A percentile compares a stretch with the other conserved stretches of the same genome.
Conservation (phyloP, 2,888 invertebrate species). For the Axea sp. region DNA sequence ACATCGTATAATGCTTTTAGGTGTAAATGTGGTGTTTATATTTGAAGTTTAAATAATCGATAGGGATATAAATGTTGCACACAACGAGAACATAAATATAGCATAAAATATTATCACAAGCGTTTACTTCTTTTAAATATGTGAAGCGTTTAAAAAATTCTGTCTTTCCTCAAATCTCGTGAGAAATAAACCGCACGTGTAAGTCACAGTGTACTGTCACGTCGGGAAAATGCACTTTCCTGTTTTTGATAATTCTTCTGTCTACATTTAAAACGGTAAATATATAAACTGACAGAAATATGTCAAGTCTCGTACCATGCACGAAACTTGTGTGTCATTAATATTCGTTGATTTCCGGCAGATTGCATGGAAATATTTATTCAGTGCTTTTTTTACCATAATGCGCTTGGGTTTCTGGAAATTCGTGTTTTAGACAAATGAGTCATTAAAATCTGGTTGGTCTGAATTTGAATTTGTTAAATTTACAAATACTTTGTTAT, state of each 20-base stretch:
- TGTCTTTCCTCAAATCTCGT: constrained; percentile 34
- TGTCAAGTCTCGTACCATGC: constrained; percentile 24
- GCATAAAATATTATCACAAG: neutral
- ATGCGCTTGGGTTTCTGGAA: too few species aligned
- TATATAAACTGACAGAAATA: constrained; percentile 36
- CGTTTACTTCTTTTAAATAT: constrained; percentile 2
- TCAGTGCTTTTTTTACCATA: too few species aligned
- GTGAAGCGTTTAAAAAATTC: constrained; percentile 11
- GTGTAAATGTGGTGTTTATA: too few species aligned
- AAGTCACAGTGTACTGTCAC: constrained; percentile 36
- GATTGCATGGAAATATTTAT: too few species aligned
- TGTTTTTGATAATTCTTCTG: constrained; percentile 48
- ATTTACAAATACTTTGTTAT: too few species aligned
- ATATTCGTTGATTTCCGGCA: constrained; percentile 5
- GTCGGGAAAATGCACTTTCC: constrained; percentile 38
- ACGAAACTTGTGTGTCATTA: constrained; percentile 2
- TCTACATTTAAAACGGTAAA: constrained; percentile 42
- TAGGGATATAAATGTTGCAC: too few species aligned
- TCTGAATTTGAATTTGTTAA: too few species aligned
- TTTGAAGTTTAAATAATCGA: too few species aligned
- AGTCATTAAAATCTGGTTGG: too few species aligned
- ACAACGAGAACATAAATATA: too few species aligned
- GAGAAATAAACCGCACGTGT: constrained; percentile 49
- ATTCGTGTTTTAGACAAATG: too few species aligned
- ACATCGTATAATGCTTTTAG: too few species aligned